phyloP scores from a whole-genome alignment of 2,113 vertebrate species.

The Phylloscopus trochilus region DNA sequence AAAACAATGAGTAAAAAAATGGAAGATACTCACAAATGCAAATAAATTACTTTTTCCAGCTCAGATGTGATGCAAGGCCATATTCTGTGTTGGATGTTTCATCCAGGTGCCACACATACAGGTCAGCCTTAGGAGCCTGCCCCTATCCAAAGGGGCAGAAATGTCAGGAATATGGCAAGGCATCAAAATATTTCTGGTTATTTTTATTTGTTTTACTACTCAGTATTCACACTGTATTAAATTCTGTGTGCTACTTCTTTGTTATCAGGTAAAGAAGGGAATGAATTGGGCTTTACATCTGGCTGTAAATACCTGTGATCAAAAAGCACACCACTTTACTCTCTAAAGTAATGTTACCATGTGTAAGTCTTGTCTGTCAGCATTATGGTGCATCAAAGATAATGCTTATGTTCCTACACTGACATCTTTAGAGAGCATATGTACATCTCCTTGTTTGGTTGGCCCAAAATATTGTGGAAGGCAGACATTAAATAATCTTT shows the following conservation, averaged over 20 bases:
- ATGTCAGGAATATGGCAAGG: not conserved
- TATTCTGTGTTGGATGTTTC: not conserved
- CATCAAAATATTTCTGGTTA: not conserved
- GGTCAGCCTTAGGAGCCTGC: not conserved
- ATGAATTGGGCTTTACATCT: not conserved
- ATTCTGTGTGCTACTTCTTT: not conserved
- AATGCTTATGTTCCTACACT: slow-evolving; percentile 13
- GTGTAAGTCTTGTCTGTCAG: slow-evolving; percentile 18
- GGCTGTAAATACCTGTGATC: slow-evolving; percentile 38
- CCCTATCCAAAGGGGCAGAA: not conserved
- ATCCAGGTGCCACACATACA: not conserved
- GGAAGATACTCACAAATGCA: not conserved
- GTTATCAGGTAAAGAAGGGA: not conserved
- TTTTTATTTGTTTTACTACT: not conserved
- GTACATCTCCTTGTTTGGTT: not conserved
- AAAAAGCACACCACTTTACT: slow-evolving; percentile 3
- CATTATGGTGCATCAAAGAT: not conserved
- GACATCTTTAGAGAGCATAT: slow-evolving; percentile 3
- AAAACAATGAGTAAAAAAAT: not conserved
- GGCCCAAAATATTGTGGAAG: not conserved
- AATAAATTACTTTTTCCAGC: not conserved
- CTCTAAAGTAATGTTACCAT: not conserved
- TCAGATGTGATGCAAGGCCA: accelerated
- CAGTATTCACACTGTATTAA: not conserved
- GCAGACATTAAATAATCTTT: not conserved